Base-by-base conservation (phyloP, 2,113 vertebrate genomes). In the Heterochromis multidens region DNA sequence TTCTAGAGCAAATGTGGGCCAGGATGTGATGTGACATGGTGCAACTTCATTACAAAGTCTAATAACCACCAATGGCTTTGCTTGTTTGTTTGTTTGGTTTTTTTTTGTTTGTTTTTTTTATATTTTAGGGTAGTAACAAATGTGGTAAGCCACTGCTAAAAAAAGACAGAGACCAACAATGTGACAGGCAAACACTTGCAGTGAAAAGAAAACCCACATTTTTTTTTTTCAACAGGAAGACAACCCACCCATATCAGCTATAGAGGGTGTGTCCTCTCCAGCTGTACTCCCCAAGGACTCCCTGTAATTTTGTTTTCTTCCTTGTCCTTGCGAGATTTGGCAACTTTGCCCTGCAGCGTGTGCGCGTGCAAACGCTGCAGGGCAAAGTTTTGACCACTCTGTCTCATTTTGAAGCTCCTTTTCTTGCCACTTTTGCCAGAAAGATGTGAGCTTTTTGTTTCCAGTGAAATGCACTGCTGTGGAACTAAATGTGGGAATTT, bases 291-390 rank as follows among this genome's bases (percentile, higher is more conserved):
- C 87, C 62, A 23, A 92, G 79, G 92, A 93, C 87, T 94, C 90
- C 92, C 92, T 94, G 91, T 95, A 92, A 95, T 94, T 95, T 94
- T 6, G 87, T 90, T 92, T 91, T 88, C 85, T 83, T 91, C 87
- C 76, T 77, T 21, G 67, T 88, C 79, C 67, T 83, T 4, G 3
- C 83, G 77, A 25, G 65, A 82, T 81, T 70, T 91, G 79, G 79
- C 83, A 40, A 31, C 1, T 60, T 58, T 27, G 23, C 52, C 77
- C 83, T 40, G 63, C 10, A 58, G 87, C 56, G 16, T 10, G 43
- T 72, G 67, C 82, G 46, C 63, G 46, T 0, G 19, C 25, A 65
- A 49, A 60, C 25, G 4, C 37, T 14, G 21, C n/a, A 35, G 29
- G 11, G 57, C 56, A n/a, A 21, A 33, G 2, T 40, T 21, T 17